phyloP scores from a whole-genome alignment of 2,888 invertebrate genomes.

The Dryocosmus kuriphilus region DNA sequence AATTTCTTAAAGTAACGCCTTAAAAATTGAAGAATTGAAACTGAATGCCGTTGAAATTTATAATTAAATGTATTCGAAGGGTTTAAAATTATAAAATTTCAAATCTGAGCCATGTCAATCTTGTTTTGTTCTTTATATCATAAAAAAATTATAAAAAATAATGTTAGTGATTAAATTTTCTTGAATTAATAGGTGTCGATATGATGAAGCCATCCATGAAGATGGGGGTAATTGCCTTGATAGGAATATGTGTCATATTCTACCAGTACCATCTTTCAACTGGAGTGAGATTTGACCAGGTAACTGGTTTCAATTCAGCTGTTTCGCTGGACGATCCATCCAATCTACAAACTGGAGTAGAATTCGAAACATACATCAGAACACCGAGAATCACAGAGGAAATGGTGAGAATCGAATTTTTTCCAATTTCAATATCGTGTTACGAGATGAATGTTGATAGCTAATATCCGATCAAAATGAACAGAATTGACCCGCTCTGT shows the following conservation, averaged over 20 bases:
- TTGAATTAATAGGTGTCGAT: constrained; percentile 57
- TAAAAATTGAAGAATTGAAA: no score
- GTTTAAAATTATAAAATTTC: no score
- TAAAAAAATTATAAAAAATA: background rate
- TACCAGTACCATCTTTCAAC: constrained; percentile 83
- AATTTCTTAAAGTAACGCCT: no score
- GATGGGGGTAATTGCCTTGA: constrained; percentile 83
- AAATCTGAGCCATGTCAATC: no score
- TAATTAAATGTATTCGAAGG: no score
- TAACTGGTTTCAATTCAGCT: constrained; percentile 65
- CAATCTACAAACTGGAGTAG: constrained; percentile 63
- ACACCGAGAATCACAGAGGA: constrained; percentile 65
- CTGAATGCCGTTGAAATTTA: no score
- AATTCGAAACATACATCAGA: constrained; percentile 61
- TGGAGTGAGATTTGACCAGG: constrained; percentile 72
- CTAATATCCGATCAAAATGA: constrained; percentile 18
- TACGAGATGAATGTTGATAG: background rate
- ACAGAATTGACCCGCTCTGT: background rate
- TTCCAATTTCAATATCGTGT: constrained; percentile 32
- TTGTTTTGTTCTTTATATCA: no score
- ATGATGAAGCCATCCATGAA: constrained; percentile 81
- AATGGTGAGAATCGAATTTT: constrained; percentile 58
- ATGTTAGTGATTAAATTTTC: background rate
- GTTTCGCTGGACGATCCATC: constrained; percentile 61
- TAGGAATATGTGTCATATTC: constrained; percentile 82